Evolutionary conservation across 2,888 invertebrate genomes (phyloP).

Genomic region (Drosophila phalerata): DNA sequence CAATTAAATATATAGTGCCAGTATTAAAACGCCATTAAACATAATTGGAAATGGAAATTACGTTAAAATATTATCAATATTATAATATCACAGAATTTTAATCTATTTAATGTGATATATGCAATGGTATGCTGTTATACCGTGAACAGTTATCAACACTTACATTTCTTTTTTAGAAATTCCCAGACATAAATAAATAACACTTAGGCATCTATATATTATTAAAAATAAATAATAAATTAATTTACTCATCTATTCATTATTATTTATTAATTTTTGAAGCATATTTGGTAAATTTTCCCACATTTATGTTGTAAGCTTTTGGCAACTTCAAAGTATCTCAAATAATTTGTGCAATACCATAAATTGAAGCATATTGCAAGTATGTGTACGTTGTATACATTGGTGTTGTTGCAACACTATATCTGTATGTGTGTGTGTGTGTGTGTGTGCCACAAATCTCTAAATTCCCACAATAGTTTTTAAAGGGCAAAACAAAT

Average conservation of each 20-base stretch:
- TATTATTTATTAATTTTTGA: neutral
- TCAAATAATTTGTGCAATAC: constrained; percentile 18
- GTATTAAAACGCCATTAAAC: constrained; percentile 65
- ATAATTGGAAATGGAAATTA: constrained; percentile 62
- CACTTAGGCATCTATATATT: too few relatives aligned
- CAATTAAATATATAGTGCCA: constrained; percentile 56
- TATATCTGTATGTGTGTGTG: too few relatives aligned
- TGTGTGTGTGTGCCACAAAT: constrained; percentile 63
- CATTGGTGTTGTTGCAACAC: constrained; percentile 47
- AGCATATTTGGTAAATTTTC: neutral
- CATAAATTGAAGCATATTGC: constrained; percentile 51
- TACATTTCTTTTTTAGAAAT: neutral
- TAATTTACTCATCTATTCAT: neutral
- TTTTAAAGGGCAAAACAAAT: constrained; percentile 74
- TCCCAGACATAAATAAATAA: too few relatives aligned
- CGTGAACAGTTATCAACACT: neutral
- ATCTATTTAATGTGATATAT: constrained; percentile 4
- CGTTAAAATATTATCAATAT: constrained; percentile 30
- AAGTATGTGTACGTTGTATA: constrained; percentile 4
- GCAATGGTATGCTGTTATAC: neutral
- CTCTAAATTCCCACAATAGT: constrained; percentile 79
- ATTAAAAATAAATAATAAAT: neutral
- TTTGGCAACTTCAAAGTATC: constrained; percentile 11
- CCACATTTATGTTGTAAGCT: constrained; percentile 1
- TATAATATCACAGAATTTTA: neutral